Percentiles rank a stretch among this genome's conserved stretches.
These are phyloP conservation scores for Heliconius nattereri DNA, from an alignment of 1,140 invertebrate species.

Conservation along the genomic window DNA sequence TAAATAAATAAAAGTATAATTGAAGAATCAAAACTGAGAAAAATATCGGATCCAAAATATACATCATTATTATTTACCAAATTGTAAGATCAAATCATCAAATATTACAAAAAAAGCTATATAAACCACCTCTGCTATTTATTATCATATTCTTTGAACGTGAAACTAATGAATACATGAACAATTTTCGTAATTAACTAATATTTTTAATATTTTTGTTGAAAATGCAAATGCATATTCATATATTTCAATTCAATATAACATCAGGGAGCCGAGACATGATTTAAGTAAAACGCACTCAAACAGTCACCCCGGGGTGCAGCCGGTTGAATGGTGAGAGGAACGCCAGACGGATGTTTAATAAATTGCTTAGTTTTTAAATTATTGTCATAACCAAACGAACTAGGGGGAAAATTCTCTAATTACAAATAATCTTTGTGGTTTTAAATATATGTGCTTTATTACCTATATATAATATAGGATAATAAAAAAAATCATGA, in stretches of 20 bases:
- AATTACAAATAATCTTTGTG: neutral
- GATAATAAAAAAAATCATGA: neutral
- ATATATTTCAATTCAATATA: slow-evolving; percentile 11
- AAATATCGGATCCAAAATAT: no score
- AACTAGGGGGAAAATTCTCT: neutral
- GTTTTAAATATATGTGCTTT: neutral
- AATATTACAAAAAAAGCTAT: no score
- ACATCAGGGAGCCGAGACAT: slow-evolving; percentile 12
- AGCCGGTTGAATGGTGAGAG: slow-evolving; percentile 2
- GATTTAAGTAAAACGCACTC: slow-evolving; percentile 15
- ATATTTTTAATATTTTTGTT: slow-evolving; percentile 11
- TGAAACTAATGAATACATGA: neutral
- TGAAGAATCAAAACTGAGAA: no score
- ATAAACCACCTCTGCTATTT: neutral
- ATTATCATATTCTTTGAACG: neutral
- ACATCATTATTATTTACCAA: no score
- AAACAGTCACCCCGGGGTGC: slow-evolving; percentile 9
- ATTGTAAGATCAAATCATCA: no score
- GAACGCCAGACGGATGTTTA: slow-evolving; percentile 7
- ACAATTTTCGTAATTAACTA: neutral
- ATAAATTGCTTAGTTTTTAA: slow-evolving; percentile 16
- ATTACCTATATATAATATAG: neutral
- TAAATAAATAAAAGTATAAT: no score
- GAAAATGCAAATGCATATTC: neutral
- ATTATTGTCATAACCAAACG: slow-evolving; percentile 6